Evolutionary conservation across 2,797 vertebrate species (phyloP).

Genomic region (Mycteria americana): DNA sequence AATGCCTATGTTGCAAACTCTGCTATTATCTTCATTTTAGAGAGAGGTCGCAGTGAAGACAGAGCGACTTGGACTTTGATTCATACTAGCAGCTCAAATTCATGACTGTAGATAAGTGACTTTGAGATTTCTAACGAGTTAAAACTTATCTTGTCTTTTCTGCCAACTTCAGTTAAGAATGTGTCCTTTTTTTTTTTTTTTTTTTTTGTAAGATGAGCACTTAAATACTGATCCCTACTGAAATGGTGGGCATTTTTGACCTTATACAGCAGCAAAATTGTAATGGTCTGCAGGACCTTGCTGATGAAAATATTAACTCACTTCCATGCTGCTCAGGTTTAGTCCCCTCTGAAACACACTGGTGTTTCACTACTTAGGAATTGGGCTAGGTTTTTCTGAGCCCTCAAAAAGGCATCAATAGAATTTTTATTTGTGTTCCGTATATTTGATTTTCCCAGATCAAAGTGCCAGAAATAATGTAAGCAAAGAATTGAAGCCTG

Average conservation of each 20-base stretch:
- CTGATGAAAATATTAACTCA: neutral
- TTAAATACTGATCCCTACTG: neutral
- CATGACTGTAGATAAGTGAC: conserved; percentile 20
- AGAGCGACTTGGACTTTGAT: neutral
- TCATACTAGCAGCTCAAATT: neutral
- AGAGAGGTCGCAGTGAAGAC: neutral
- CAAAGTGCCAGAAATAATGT: neutral
- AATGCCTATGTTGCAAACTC: neutral
- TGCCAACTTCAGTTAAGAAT: conserved; percentile 30
- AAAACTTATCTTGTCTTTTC: conserved; percentile 23
- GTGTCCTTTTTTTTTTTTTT: neutral
- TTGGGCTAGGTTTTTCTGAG: neutral
- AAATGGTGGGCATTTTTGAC: neutral
- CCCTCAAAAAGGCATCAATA: neutral
- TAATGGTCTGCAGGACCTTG: neutral
- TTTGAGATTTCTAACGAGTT: conserved; percentile 29
- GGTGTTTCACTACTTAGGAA: neutral
- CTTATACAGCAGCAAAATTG: neutral
- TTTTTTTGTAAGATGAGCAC: neutral
- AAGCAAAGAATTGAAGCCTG: neutral
- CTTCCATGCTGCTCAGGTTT: neutral
- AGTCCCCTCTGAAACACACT: neutral
- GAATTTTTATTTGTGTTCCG: neutral
- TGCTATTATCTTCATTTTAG: neutral
- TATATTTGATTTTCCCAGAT: neutral